phyloP scores from a whole-genome alignment of 2,888 invertebrate genomes.

The Silvanus unidentatus region DNA sequence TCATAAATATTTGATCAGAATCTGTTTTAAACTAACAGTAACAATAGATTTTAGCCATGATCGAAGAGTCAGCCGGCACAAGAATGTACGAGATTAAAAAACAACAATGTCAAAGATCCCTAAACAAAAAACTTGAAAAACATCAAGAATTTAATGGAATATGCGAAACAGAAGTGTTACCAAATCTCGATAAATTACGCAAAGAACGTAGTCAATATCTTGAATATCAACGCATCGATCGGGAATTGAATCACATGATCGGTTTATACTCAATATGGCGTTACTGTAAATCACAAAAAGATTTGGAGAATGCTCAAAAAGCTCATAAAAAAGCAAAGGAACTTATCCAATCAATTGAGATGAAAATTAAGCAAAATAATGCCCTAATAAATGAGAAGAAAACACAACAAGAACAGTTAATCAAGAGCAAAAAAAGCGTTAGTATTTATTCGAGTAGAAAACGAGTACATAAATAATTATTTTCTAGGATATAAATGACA shows the following conservation, averaged over 20 bases:
- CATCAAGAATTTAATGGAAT: conserved; percentile 77
- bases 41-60: conserved; percentile 81
- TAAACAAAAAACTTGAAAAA: conserved; percentile 89
- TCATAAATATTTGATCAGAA: conserved; percentile 3
- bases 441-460: too few relatives aligned
- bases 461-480: too few relatives aligned
- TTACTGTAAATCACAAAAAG: conserved; percentile 49
- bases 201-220: conserved; percentile 78
- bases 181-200: conserved; percentile 77
- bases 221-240: conserved; percentile 78
- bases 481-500: conserved; percentile 60
- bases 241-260: conserved; percentile 77
- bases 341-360: too few relatives aligned
- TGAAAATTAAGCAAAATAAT: conserved; percentile 50
- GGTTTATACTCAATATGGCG: conserved; percentile 70
- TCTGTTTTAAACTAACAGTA: background rate
- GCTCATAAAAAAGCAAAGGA: conserved; percentile 11
- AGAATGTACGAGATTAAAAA: conserved; percentile 94
- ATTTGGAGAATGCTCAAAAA: conserved; percentile 26
- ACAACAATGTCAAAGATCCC: conserved; percentile 74
- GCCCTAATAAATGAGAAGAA: conserved; percentile 11
- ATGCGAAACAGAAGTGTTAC: conserved; percentile 81
- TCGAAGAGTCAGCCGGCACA: conserved; percentile 98
- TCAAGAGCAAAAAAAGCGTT: too few relatives aligned
- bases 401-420: too few relatives aligned